Conservation (phyloP, 2,797 vertebrate genomes). For the Thamnophis elegans region DNA sequence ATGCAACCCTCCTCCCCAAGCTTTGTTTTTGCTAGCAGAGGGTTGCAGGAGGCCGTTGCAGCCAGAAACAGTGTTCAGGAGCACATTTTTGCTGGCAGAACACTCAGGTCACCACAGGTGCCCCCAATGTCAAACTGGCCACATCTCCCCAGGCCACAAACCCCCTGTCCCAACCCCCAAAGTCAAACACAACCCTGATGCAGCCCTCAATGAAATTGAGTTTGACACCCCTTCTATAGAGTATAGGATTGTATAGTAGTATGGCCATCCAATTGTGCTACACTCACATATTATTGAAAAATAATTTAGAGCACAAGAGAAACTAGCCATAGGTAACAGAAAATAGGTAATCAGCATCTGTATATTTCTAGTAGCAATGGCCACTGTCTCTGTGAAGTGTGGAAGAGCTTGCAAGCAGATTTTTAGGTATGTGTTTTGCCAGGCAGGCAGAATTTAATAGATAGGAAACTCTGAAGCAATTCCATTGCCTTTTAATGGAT, state of each 20-base stretch:
- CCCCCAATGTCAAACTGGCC: too few species aligned
- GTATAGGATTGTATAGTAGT: background rate
- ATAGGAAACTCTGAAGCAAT: background rate
- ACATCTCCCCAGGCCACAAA: too few species aligned
- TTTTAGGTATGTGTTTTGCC: background rate
- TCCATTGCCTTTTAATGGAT: background rate
- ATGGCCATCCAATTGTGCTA: background rate
- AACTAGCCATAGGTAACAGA: background rate
- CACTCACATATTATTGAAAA: background rate
- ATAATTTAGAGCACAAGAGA: background rate
- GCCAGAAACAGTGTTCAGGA: too few species aligned
- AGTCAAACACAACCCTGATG: too few species aligned
- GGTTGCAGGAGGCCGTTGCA: too few species aligned
- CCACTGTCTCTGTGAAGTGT: background rate
- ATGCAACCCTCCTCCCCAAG: too few species aligned
- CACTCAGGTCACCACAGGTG: too few species aligned
- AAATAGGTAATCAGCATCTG: background rate
- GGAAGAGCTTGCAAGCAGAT: background rate
- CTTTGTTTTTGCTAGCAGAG: too few species aligned
- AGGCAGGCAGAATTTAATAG: background rate
- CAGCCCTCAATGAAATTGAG: too few species aligned
- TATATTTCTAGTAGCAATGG: background rate
- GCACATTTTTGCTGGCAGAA: too few species aligned
- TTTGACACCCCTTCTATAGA: too few species aligned
- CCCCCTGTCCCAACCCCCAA: too few species aligned